These are phyloP conservation scores for Orgyia antiqua DNA, from an alignment of 2,888 invertebrate species.

Conservation along the genomic window DNA sequence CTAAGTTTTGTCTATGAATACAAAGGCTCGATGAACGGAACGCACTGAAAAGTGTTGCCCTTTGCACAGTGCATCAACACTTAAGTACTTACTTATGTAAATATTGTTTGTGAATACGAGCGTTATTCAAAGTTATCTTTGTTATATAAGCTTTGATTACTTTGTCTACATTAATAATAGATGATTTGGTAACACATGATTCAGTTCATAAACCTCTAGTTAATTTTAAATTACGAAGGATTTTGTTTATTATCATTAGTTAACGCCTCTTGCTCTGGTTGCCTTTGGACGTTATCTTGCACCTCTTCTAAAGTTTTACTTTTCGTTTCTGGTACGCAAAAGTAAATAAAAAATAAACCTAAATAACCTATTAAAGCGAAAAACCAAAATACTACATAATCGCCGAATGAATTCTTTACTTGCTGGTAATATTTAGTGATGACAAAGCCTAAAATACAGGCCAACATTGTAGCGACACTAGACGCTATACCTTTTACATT, in stretches of 20 bases:
- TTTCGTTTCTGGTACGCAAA: slow-evolving; percentile 80
- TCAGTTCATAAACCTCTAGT: too few species aligned
- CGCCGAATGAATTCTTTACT: slow-evolving; percentile 73
- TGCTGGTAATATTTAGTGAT: slow-evolving; percentile 80
- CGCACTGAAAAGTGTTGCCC: too few species aligned
- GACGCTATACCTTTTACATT: slow-evolving; percentile 80
- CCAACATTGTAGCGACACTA: slow-evolving; percentile 75
- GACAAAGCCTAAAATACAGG: slow-evolving; percentile 75
- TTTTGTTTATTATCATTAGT: slow-evolving; percentile 12
- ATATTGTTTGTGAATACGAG: too few species aligned
- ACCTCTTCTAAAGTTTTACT: slow-evolving; percentile 80
- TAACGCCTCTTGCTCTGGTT: slow-evolving; percentile 37
- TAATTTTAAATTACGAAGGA: too few species aligned
- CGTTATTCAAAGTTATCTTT: too few species aligned
- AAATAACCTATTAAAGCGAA: slow-evolving; percentile 74
- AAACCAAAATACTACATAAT: slow-evolving; percentile 78
- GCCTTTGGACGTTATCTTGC: slow-evolving; percentile 68
- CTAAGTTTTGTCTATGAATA: too few species aligned
- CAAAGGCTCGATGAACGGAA: too few species aligned
- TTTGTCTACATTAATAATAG: too few species aligned
- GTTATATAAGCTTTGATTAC: too few species aligned
- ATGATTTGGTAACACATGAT: too few species aligned
- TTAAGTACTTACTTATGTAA: too few species aligned
- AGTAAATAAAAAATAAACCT: slow-evolving; percentile 77
- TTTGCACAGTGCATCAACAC: too few species aligned